Base-by-base conservation (phyloP, 2,797 vertebrate genomes). In the Neopelma chrysocephalum region DNA sequence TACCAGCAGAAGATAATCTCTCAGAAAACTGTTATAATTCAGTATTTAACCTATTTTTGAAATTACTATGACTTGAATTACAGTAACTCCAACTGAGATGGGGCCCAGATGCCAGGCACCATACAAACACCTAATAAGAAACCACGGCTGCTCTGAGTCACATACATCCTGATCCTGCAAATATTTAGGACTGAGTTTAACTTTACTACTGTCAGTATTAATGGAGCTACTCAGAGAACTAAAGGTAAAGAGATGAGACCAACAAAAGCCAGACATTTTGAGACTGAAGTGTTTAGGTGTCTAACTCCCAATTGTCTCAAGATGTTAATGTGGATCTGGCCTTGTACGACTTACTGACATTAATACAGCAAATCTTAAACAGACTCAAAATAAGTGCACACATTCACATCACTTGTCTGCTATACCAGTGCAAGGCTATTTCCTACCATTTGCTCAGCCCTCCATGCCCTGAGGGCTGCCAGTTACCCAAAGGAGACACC, bases 11-110 rank as follows among this genome's bases (percentile, higher is more conserved):
- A 90, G 62, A 89, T 40, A 79, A 70, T 48, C 42, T 66, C 51
- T 87, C 53, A 80, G 58, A 94, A 85, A 87, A 68, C 47, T 69
- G 73, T 80, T 81, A 80, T 61, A 86, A 87, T 81, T 88, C 69
- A 70, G 23, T 89, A 68, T 89, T 94, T 94, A 87, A 73, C 69
- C 60, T 90, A 68, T 87, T 96, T 95, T 94, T 94, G 20, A 87
- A 90, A 92, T 90, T 93, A 65, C 48, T 73, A 40, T 69, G 73
- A 57, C 22, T 92, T 94, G 83, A 93, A 82, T 93, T 93, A 82
- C 82, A 90, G 77, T 92, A 90, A 90, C 78, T 90, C 71, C 60
- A 82, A 12, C 42, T 47, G 78, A 92, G 75, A 94, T 80, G 77
- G 23, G 57, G 90, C 60, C 66, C 90, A 96, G 75, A 92, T 80